Evolutionary conservation across 2,888 invertebrate species (phyloP).

Genomic region (Himalopsyche tibetana): DNA sequence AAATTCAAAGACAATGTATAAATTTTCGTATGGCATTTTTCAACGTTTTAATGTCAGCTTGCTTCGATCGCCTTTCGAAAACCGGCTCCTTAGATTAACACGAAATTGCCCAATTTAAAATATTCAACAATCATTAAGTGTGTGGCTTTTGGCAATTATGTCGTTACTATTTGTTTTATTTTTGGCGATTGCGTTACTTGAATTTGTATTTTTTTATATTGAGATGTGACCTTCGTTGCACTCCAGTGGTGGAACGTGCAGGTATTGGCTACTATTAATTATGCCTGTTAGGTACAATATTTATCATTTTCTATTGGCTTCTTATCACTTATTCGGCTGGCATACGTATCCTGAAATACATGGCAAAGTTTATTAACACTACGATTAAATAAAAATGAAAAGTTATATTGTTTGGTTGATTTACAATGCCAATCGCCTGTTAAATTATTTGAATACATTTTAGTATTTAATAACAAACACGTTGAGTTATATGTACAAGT

Average conservation of each 20-base stretch:
- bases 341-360: no score
- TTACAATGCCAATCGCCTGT: no score
- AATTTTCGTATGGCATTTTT: neutral
- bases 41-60: neutral
- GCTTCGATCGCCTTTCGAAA: constrained; percentile 4
- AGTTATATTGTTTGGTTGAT: no score
- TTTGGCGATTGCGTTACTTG: constrained; percentile 15
- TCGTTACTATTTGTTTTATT: neutral
- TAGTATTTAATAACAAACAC: no score
- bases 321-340: no score
- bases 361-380: no score
- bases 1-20: neutral
- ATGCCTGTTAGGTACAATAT: no score
- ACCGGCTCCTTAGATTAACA: neutral
- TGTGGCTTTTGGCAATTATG: neutral
- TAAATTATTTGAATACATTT: no score
- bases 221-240: constrained; percentile 34
- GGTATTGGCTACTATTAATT: no score
- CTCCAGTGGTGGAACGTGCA: neutral
- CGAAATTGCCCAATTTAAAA: neutral
- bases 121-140: neutral
- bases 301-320: no score
- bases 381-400: no score
- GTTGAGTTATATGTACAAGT: no score
- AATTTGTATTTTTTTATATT: neutral